Evolutionary conservation across 2,113 vertebrate species (phyloP).

Genomic region (Mobula birostris): DNA sequence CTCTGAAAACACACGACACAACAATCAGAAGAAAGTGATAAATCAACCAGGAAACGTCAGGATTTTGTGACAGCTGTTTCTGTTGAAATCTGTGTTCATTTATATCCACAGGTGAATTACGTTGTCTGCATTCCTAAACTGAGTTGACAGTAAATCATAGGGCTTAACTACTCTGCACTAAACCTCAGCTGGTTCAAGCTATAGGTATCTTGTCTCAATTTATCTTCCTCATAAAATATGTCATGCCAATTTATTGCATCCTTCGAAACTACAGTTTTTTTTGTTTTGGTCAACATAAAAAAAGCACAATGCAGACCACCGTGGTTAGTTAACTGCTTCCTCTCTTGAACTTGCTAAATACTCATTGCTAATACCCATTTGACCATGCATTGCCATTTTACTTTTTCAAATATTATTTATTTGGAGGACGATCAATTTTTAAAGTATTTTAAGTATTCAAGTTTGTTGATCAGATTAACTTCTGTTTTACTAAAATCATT

Average conservation of each 20-base stretch:
- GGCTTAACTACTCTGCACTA: slow-evolving; percentile 20
- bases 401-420: background rate
- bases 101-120: slow-evolving; percentile 44
- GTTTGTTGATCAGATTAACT: background rate
- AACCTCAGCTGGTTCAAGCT: slow-evolving; percentile 24
- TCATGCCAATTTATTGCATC: slow-evolving; percentile 36
- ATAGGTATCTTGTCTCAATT: slow-evolving; percentile 35
- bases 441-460: background rate
- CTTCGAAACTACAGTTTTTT: background rate
- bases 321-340: background rate
- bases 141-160: slow-evolving; percentile 42
- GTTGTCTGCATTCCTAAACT: slow-evolving; percentile 34
- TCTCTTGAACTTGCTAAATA: background rate
- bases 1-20: slow-evolving; percentile 25
- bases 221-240: slow-evolving; percentile 32
- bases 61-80: slow-evolving; percentile 41
- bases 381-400: background rate
- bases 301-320: background rate
- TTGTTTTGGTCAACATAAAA: slow-evolving; percentile 6
- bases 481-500: background rate
- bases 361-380: background rate
- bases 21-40: slow-evolving; percentile 41
- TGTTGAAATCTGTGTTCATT: slow-evolving; percentile 37
- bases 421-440: background rate
- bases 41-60: slow-evolving; percentile 3